Base-by-base conservation (phyloP, 2,888 invertebrate species). In the Petrophora chlorosata region DNA sequence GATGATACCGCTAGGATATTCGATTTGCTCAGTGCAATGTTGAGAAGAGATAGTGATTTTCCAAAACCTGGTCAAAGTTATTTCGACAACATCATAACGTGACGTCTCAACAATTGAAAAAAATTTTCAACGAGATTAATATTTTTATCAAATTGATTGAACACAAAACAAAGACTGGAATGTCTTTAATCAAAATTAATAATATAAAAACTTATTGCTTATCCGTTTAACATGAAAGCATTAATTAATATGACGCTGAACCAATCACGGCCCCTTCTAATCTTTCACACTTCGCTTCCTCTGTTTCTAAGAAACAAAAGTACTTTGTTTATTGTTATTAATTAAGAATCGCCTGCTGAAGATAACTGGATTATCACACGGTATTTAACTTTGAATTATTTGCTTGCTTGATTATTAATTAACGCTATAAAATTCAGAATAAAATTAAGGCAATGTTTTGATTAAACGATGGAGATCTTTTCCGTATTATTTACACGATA, bases 291-390 rank as follows among this genome's bases (percentile, higher is more conserved):
- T 78, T 65, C 69, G 73, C 64, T 79, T 73, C 70, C 66, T 77
- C 61, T 62, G 58, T 46, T 39, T 39, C 15, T 35, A 25, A 65
- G 53, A 51, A 60, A 47, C 53, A 61, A 56, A 56, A 68, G 66
- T 70, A 73, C 73, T 74, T 72, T 72, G 70, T 84, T 82, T 78
- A 76, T 78, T 76, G 74, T 81, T 79, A 73, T 75, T 84, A 82
- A 84, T 85, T 85, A 80, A 73, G 74, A 76, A 80, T 79, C 74
- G 73, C 69, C 67, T 59, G 68, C 61, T 67, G 67, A 54, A 62
- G 76, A 79, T 82, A 84, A 85, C 78, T 65, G 70, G 83, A 85
- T 87, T 81, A 84, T 79, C 71, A 66, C 72, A 71, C 63, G 75
- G 73, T 73, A 63, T 80, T 82, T 82, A 78, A 77, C 80, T 80